phyloP scores from a whole-genome alignment of 2,888 invertebrate species.

The Zaprionus obscuricornis region DNA sequence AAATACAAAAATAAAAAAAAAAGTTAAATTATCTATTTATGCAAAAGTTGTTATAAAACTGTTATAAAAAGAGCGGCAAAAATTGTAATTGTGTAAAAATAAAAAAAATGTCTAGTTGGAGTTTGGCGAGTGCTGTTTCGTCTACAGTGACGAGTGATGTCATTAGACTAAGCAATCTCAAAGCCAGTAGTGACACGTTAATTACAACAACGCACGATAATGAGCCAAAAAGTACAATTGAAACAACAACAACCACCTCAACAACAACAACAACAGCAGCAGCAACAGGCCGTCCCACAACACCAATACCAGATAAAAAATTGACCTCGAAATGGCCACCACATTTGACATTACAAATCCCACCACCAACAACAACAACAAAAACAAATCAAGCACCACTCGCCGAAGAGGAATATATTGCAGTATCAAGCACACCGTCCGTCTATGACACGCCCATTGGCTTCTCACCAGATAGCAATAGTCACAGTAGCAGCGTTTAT shows the following conservation, averaged over 20 bases:
- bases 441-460: constrained; percentile 55
- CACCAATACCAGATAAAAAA: constrained; percentile 57
- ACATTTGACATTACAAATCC: constrained; percentile 55
- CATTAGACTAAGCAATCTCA: constrained; percentile 49
- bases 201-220: constrained; percentile 27
- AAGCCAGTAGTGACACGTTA: constrained; percentile 46
- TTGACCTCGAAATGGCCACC: constrained; percentile 55
- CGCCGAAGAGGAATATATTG: constrained; percentile 44
- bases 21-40: too few species aligned
- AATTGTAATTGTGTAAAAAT: too few species aligned
- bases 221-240: constrained; percentile 2
- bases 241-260: constrained; percentile 1
- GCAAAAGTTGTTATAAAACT: too few species aligned
- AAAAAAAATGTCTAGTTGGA: constrained; percentile 66
- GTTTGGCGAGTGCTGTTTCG: constrained; percentile 66
- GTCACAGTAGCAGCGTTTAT: constrained; percentile 25
- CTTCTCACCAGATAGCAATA: constrained; percentile 26
- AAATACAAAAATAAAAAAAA: too few species aligned
- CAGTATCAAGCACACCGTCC: constrained; percentile 47
- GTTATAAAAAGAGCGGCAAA: too few species aligned
- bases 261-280: constrained; percentile 12
- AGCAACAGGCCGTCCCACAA: constrained; percentile 52
- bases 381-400: constrained; percentile 41
- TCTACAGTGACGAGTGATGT: constrained; percentile 59
- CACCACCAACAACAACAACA: constrained; percentile 26